Percentiles rank a stretch among this genome's conserved stretches.
Evolutionary conservation across 2,797 vertebrate genomes (phyloP).

Genomic region (Morelia viridis): DNA sequence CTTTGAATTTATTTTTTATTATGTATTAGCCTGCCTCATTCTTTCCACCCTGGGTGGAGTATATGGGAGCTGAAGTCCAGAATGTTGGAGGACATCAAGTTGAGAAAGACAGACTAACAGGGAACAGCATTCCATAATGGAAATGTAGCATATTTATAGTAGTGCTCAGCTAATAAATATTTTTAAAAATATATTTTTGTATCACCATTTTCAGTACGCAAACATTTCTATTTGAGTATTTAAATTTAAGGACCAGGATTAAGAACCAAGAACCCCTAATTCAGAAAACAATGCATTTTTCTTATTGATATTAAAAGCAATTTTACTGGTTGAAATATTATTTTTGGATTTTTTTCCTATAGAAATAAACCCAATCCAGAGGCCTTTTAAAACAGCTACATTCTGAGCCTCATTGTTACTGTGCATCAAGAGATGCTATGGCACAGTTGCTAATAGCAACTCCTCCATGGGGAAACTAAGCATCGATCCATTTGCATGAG

Average conservation of each 20-base stretch:
- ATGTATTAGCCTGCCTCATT: no score
- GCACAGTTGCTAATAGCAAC: not conserved
- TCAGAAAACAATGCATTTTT: not conserved
- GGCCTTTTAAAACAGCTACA: not conserved
- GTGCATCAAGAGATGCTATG: not conserved
- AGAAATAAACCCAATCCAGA: not conserved
- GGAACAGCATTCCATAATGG: not conserved
- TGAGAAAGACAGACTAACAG: not conserved
- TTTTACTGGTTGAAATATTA: slow-evolving; percentile 8
- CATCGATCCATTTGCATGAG: slow-evolving; percentile 5
- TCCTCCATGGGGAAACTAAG: slow-evolving; percentile 8
- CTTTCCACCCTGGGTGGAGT: not conserved
- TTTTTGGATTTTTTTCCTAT: not conserved
- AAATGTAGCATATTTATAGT: not conserved
- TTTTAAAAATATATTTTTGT: not conserved
- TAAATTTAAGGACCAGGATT: not conserved
- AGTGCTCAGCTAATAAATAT: not conserved
- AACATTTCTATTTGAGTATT: not conserved
- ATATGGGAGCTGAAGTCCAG: not conserved
- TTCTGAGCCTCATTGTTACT: accelerated
- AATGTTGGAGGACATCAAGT: not conserved
- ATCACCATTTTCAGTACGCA: not conserved
- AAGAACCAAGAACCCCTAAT: not conserved
- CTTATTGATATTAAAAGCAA: not conserved
- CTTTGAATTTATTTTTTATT: no score